These are phyloP conservation scores for Copsychus sechellarum DNA, from an alignment of 2,113 vertebrate genomes.

Conservation along the genomic window DNA sequence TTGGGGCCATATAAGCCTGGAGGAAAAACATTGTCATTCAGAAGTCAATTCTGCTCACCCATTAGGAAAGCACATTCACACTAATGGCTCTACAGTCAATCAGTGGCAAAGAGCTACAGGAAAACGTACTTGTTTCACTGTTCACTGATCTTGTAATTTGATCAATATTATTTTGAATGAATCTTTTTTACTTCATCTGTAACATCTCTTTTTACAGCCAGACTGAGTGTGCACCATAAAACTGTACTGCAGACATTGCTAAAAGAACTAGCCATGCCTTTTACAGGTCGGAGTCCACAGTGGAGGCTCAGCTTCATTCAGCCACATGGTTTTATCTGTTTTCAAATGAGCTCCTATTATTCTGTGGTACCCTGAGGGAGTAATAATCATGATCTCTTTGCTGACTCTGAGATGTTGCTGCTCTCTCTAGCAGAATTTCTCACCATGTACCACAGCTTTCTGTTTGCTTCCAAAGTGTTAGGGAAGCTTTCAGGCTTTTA, in stretches of 20 bases:
- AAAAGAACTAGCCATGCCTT: not conserved
- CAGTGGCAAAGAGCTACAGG: constrained; percentile 49
- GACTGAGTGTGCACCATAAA: not conserved
- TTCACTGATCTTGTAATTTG: constrained; percentile 65
- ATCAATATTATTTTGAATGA: constrained; percentile 72
- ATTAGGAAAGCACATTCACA: constrained; percentile 58
- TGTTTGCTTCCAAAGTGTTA: not conserved
- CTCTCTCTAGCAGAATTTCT: constrained; percentile 4
- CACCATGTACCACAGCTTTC: not conserved
- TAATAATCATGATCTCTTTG: not conserved
- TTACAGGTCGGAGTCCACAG: not conserved
- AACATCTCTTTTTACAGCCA: constrained; percentile 39
- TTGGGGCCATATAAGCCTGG: not conserved
- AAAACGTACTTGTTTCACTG: constrained; percentile 62
- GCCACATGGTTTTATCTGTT: not conserved
- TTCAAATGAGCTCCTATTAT: not conserved
- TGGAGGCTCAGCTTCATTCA: constrained; percentile 19
- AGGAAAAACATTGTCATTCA: constrained; percentile 60
- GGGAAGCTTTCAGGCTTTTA: not conserved
- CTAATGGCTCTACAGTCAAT: constrained; percentile 49
- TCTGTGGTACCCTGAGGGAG: not conserved
- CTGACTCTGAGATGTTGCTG: not conserved
- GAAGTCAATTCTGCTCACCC: constrained; percentile 62
- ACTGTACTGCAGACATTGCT: not conserved
- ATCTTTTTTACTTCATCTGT: constrained; percentile 38